Percentiles rank a stretch among this genome's conserved stretches.
Evolutionary conservation across 2,113 vertebrate species (phyloP).

Genomic region (Geococcyx californianus): DNA sequence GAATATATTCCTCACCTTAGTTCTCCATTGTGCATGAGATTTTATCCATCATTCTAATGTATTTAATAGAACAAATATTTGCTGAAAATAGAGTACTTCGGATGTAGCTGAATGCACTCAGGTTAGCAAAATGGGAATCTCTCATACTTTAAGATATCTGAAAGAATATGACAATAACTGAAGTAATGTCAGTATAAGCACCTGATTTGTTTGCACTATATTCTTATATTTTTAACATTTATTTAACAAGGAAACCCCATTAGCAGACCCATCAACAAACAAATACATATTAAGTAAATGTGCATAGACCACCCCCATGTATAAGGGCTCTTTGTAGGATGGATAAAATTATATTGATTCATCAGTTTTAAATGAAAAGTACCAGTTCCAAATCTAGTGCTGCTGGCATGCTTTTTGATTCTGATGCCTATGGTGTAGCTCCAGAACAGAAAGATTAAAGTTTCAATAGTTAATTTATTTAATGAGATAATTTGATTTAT

Average conservation of each 20-base stretch:
- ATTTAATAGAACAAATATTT: neutral
- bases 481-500: neutral
- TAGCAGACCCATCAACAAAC: neutral
- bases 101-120: neutral
- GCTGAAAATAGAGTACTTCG: neutral
- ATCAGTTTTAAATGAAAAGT: neutral
- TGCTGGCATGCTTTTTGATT: neutral
- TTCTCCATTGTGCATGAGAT: neutral
- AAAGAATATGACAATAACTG: neutral
- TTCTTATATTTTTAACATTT: neutral
- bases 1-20: neutral
- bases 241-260: neutral
- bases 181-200: neutral
- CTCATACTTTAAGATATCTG: neutral
- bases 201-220: neutral
- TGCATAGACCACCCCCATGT: neutral
- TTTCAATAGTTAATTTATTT: neutral
- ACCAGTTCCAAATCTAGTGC: neutral
- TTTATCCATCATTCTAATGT: neutral
- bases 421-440: neutral
- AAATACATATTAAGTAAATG: neutral
- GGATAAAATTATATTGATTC: neutral
- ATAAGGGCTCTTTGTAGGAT: neutral
- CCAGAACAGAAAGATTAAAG: neutral
- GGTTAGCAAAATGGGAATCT: neutral